Percentiles rank a stretch among this genome's conserved stretches.
phyloP scores from a whole-genome alignment of 2,113 vertebrate species.

The Galemys pyrenaicus region DNA sequence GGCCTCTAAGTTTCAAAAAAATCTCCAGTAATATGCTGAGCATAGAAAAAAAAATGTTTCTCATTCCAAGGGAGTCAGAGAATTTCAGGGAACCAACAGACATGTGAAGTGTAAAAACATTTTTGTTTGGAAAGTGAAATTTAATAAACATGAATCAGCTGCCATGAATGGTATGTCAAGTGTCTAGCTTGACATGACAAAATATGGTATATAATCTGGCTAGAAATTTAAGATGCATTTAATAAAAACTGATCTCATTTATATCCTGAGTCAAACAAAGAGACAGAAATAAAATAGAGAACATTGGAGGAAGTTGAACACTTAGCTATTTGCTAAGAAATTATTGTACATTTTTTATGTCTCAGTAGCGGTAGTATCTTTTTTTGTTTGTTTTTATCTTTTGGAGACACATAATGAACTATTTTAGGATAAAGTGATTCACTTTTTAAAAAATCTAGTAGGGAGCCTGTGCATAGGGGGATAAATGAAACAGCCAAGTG shows the following conservation, averaged over 20 bases:
- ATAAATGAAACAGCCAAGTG: background rate
- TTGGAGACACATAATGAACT: background rate
- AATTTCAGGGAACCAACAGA: background rate
- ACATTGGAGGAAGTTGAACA: background rate
- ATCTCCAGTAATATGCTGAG: background rate
- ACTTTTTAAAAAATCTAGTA: background rate
- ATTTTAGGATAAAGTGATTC: conserved; percentile 5
- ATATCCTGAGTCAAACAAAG: background rate
- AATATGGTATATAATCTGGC: background rate
- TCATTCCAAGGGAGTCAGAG: background rate
- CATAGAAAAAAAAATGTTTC: background rate
- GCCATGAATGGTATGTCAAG: background rate
- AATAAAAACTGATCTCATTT: background rate
- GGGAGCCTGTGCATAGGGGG: no score
- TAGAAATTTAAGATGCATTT: background rate
- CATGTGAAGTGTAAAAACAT: background rate
- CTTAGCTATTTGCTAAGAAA: background rate
- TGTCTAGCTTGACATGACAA: background rate
- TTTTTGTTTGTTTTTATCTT: background rate
- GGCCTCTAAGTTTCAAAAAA: background rate
- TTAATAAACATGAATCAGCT: conserved; percentile 18
- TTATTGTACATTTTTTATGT: background rate
- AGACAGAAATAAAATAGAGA: background rate
- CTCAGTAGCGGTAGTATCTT: background rate
- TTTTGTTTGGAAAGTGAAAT: conserved; percentile 48